Conservation (phyloP, 37 sponge, comb jelly and placozoan species). For the Ianthella basta region DNA sequence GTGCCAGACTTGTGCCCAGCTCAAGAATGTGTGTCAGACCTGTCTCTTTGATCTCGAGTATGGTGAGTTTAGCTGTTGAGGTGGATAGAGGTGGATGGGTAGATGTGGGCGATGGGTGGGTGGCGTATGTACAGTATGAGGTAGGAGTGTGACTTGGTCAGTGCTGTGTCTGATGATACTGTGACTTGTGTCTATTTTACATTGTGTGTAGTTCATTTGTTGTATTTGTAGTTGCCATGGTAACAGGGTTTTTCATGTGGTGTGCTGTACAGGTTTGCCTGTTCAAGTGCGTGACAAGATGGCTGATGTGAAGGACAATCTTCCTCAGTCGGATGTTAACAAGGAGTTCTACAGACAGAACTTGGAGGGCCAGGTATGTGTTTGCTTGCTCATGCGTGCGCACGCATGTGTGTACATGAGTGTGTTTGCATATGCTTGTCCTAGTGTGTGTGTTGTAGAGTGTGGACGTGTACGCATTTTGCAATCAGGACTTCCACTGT, state of each 20-base stretch:
- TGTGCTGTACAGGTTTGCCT: slow-evolving; percentile 82
- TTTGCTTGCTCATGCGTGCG: background rate
- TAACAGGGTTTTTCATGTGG: too few species aligned
- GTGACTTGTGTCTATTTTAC: too few species aligned
- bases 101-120: background rate
- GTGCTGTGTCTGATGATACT: background rate
- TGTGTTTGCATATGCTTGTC: background rate
- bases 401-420: too few species aligned
- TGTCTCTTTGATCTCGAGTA: slow-evolving; percentile 86
- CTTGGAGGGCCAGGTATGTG: slow-evolving; percentile 68
- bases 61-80: background rate
- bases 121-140: background rate
- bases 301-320: slow-evolving; percentile 68
- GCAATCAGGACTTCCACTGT: background rate
- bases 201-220: too few species aligned
- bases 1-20: slow-evolving; percentile 97
- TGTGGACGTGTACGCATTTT: background rate
- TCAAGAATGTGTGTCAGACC: slow-evolving; percentile 99
- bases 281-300: slow-evolving; percentile 92
- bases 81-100: background rate
- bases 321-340: slow-evolving; percentile 94
- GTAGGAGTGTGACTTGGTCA: slow-evolving; percentile 24
- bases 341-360: slow-evolving; percentile 93
- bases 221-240: too few species aligned
- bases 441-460: background rate